Evolutionary conservation across 1,140 invertebrate species (phyloP).

Genomic region (Hydropsyche tenuis): DNA sequence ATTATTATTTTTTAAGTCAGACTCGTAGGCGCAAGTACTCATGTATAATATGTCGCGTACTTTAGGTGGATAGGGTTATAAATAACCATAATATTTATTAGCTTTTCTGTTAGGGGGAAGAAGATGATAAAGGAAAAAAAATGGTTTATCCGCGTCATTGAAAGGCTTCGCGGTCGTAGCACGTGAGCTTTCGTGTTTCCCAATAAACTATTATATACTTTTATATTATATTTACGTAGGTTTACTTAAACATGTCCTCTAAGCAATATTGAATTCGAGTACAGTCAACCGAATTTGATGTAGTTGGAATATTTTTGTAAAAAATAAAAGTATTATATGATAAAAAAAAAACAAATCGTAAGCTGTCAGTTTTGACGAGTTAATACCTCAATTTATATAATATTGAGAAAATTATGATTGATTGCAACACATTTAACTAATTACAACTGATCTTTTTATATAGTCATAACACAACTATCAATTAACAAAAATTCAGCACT

Average conservation of each 20-base stretch:
- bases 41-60: no score
- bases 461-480: no score
- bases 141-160: conserved; percentile 6
- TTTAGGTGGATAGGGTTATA: neutral
- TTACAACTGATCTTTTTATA: no score
- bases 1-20: conserved; percentile 21
- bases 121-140: neutral
- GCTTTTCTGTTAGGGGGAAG: conserved; percentile 3
- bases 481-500: no score
- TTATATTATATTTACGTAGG: conserved; percentile 19
- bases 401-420: no score
- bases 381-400: no score
- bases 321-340: neutral
- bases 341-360: no score
- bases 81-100: conserved; percentile 28
- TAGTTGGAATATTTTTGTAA: neutral
- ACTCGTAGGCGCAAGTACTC: no score
- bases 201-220: conserved; percentile 41
- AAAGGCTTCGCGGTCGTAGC: conserved; percentile 25
- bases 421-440: no score
- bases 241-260: conserved; percentile 33
- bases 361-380: no score
- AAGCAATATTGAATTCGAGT: conserved; percentile 32
- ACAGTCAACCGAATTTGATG: conserved; percentile 14
- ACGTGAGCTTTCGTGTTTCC: conserved; percentile 40